Base-by-base conservation (phyloP, 2,888 invertebrate species). In the Villa cingulata region DNA sequence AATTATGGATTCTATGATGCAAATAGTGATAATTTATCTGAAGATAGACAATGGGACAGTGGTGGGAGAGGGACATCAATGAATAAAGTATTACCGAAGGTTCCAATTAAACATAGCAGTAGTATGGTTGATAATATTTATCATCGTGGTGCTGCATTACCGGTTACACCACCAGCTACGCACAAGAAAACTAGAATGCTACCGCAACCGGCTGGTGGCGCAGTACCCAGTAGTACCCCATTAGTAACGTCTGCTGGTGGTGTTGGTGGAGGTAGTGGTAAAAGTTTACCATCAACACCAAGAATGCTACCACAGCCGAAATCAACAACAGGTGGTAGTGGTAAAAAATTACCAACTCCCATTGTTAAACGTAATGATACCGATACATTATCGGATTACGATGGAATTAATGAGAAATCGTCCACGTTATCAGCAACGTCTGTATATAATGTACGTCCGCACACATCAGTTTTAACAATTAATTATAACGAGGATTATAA, bases 11-110 rank as follows among this genome's bases (percentile, higher is more conserved):
- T 47, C 32, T 51, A 50, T 32, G 51, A 51, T 37, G 41, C 44
- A 14, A 51, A 70, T 49, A 58, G 76, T 50, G 76, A 76, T 58
- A 76, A 74, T 39, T 73, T 74, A 58, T 75, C 76, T 51, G 81
- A 83, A 60, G 77, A 81, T 56, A 71, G 80, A 12, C 82, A 81
- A 58, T 84, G 83, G 83, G 83, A 83, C 58, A 78, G 80, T 39
- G 81, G 81, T 60, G 82, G 83, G 45, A 48, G 52, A n/a, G 45
- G 48, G 10, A 54, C 54, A 16, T 46, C 57, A 16, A 47, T 51
- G 47, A 52, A 46, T 38, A 65, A 65, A 48, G 48, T 60, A 37
- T 53, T 65, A 45, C 66, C 66, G 29, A 55, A 57, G 47, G 48
- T 61, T 18, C 59, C 62, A 18, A 55, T 58, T 19, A 58, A 60